phyloP scores from a whole-genome alignment of 2,113 vertebrate species.

The Pedionomus torquatus region DNA sequence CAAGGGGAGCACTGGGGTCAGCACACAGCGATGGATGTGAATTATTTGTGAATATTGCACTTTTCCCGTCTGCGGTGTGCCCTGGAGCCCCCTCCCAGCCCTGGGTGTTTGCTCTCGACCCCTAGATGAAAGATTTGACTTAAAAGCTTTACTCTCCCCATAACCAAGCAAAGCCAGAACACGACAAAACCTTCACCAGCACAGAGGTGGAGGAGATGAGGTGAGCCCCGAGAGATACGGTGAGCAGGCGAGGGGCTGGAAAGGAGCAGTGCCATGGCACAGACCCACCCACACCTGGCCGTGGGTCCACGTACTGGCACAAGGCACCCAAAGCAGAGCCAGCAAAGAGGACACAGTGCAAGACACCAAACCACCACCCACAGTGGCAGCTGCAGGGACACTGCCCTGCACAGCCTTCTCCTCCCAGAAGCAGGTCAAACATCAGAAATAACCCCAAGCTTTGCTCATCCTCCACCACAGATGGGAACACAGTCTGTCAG shows the following conservation, averaged over 20 bases:
- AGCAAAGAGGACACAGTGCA: neutral
- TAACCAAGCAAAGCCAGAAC: accelerated
- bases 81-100: neutral
- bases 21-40: neutral
- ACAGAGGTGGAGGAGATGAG: neutral
- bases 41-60: constrained; percentile 40
- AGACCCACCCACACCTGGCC: neutral
- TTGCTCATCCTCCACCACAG: neutral
- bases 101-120: neutral
- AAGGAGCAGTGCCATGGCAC: neutral
- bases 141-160: constrained; percentile 10
- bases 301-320: accelerated
- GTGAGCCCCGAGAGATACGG: neutral
- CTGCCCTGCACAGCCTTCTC: neutral
- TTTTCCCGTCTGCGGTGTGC: neutral
- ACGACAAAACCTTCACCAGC: neutral
- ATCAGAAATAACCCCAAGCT: neutral
- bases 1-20: neutral
- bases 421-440: neutral
- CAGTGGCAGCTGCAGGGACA: neutral
- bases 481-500: accelerated
- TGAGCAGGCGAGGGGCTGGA: neutral
- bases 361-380: neutral
- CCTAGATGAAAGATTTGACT: neutral
- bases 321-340: neutral